A percentile compares a stretch with the other conserved stretches of the same genome.
These are phyloP conservation scores for Sylvietta virens DNA, from an alignment of 2,113 vertebrate genomes.

Conservation along the genomic window DNA sequence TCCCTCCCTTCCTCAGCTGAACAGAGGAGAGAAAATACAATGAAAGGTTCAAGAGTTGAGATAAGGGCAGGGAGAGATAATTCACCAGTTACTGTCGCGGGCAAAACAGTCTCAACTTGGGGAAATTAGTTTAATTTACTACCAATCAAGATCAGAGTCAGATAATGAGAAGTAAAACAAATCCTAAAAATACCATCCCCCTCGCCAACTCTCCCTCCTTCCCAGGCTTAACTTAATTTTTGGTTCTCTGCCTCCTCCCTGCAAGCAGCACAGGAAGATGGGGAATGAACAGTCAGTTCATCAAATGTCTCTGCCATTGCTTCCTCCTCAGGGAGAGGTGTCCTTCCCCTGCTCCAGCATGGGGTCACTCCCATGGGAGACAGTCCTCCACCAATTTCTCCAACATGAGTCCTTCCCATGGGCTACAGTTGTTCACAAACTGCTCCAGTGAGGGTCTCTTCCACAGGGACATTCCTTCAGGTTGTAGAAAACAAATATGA, in stretches of 20 bases:
- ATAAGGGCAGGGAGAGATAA: not conserved
- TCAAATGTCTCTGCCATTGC: not conserved
- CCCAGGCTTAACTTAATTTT: not conserved
- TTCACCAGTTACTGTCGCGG: not conserved
- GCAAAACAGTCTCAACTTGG: not conserved
- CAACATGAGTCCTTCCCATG: not conserved
- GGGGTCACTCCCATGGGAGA: not conserved
- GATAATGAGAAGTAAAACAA: not conserved
- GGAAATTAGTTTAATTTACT: not conserved
- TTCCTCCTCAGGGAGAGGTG: not conserved
- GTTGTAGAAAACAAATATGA: not conserved
- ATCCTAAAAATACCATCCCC: not conserved
- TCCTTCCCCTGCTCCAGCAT: not conserved
- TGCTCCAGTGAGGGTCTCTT: not conserved
- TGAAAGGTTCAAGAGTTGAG: not conserved
- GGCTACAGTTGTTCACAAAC: too few species aligned
- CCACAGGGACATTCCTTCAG: not conserved
- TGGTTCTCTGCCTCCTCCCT: not conserved
- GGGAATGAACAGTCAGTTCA: not conserved
- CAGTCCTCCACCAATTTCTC: not conserved
- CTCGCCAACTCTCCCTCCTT: not conserved
- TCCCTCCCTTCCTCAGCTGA: not conserved
- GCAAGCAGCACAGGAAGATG: not conserved
- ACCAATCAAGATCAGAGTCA: not conserved
- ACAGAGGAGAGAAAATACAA: not conserved